A percentile compares a stretch with the other conserved stretches of the same genome.
Evolutionary conservation across 1,140 invertebrate genomes (phyloP).

Genomic region (Drosophila melanica): DNA sequence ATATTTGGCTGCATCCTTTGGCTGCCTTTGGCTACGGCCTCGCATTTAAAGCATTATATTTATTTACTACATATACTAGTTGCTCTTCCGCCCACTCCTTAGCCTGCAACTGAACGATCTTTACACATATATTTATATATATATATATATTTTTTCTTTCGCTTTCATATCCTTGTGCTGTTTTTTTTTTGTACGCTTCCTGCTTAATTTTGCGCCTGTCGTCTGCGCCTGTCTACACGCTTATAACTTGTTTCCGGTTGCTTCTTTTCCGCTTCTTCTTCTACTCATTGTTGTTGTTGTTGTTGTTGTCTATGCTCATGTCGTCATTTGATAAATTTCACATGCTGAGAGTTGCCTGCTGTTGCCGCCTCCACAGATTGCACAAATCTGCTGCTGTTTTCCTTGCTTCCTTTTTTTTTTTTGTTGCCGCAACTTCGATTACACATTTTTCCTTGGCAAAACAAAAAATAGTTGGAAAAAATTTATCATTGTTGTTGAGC

Average conservation of each 20-base stretch:
- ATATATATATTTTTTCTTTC: constrained; percentile 14
- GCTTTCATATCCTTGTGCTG: constrained; percentile 22
- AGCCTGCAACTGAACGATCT: constrained; percentile 7
- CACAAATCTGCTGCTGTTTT: constrained; percentile 47
- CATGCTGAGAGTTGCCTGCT: constrained; percentile 59
- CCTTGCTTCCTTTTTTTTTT: background rate
- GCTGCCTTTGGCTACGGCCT: constrained; percentile 26
- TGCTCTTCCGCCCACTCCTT: background rate
- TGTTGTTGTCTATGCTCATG: constrained; percentile 48
- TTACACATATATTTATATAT: constrained; percentile 15
- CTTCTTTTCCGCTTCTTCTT: background rate
- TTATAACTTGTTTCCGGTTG: constrained; percentile 77
- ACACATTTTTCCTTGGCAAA: constrained; percentile 20
- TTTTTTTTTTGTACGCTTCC: constrained; percentile 53
- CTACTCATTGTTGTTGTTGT: constrained; percentile 10
- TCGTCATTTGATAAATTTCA: constrained; percentile 77
- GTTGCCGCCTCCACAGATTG: constrained; percentile 39
- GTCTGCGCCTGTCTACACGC: constrained; percentile 76
- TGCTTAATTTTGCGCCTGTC: constrained; percentile 76
- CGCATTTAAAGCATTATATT: constrained; percentile 69
- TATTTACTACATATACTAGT: constrained; percentile 45
- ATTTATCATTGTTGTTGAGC: constrained; percentile 16
- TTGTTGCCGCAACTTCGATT: constrained; percentile 32
- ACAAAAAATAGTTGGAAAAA: constrained; percentile 20
- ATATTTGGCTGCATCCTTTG: constrained; percentile 52